Conservation (phyloP, 2,888 invertebrate genomes). For the Xylophagus ater region DNA sequence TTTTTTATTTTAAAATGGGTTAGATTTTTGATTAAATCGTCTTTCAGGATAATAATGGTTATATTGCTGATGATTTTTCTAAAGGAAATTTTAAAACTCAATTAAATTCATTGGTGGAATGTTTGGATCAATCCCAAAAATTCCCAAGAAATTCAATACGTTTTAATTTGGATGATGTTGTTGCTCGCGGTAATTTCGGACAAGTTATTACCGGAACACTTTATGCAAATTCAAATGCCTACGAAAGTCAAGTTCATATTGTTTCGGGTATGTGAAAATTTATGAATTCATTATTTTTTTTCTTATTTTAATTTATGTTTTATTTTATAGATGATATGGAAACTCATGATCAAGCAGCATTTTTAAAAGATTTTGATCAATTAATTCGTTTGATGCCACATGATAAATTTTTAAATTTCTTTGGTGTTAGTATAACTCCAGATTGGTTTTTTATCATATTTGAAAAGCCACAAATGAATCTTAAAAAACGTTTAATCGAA, state of each 20-base stretch:
- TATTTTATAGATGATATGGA: slow-evolving; percentile 39
- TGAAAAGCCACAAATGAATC: slow-evolving; percentile 52
- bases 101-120: slow-evolving; percentile 52
- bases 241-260: slow-evolving; percentile 50
- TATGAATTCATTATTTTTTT: not conserved
- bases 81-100: slow-evolving; percentile 65
- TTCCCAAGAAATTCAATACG: slow-evolving; percentile 59
- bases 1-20: slow-evolving; percentile 3
- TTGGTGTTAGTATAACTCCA: slow-evolving; percentile 69
- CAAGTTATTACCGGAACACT: slow-evolving; percentile 62
- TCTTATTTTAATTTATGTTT: not conserved
- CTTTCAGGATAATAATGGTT: slow-evolving; percentile 60
- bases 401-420: slow-evolving; percentile 58
- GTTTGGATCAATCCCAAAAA: slow-evolving; percentile 41
- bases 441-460: slow-evolving; percentile 63
- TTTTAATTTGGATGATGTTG: slow-evolving; percentile 54
- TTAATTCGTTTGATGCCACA: slow-evolving; percentile 58
- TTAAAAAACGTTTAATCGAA: slow-evolving; percentile 60
- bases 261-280: slow-evolving; percentile 38
- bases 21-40: slow-evolving; percentile 5
- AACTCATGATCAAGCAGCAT: slow-evolving; percentile 37
- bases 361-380: slow-evolving; percentile 60
- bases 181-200: slow-evolving; percentile 68
- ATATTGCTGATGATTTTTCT: slow-evolving; percentile 63
- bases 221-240: slow-evolving; percentile 35